Percentiles rank a stretch among this genome's conserved stretches.
phyloP scores from a whole-genome alignment of 2,888 invertebrate species.

The Plutella xylostella region DNA sequence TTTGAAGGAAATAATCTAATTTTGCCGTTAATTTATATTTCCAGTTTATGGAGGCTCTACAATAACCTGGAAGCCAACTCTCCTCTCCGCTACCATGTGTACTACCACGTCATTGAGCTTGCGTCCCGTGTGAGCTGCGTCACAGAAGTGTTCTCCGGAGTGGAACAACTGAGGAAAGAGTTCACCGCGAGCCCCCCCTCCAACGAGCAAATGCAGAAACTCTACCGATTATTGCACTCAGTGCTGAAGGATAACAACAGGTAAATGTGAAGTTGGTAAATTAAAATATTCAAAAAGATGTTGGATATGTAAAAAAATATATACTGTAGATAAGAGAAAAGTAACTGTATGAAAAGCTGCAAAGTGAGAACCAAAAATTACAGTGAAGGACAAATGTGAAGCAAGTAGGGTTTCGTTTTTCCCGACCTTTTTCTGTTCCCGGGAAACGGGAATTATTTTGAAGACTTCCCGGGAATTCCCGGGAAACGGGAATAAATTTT shows the following conservation, averaged over 20 bases:
- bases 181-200: constrained; percentile 84
- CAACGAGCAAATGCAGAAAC: constrained; percentile 91
- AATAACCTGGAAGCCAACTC: constrained; percentile 89
- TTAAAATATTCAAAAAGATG: too few relatives aligned
- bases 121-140: constrained; percentile 91
- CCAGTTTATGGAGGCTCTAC: constrained; percentile 89
- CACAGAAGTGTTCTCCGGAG: constrained; percentile 84
- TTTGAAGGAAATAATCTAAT: neutral
- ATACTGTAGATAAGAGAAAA: too few relatives aligned
- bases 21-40: too few relatives aligned
- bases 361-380: too few relatives aligned
- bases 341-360: too few relatives aligned
- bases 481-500: too few relatives aligned
- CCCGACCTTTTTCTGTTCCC: too few relatives aligned
- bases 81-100: constrained; percentile 90
- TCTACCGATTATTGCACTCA: constrained; percentile 89
- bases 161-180: constrained; percentile 85
- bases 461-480: too few relatives aligned
- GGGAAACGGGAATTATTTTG: too few relatives aligned
- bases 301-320: too few relatives aligned
- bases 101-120: constrained; percentile 90
- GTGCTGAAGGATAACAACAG: constrained; percentile 89
- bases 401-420: too few relatives aligned
- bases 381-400: too few relatives aligned
- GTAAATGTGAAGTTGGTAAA: constrained; percentile 55